Conservation (phyloP, 2,113 vertebrate species). For the Pardalotus punctatus region DNA sequence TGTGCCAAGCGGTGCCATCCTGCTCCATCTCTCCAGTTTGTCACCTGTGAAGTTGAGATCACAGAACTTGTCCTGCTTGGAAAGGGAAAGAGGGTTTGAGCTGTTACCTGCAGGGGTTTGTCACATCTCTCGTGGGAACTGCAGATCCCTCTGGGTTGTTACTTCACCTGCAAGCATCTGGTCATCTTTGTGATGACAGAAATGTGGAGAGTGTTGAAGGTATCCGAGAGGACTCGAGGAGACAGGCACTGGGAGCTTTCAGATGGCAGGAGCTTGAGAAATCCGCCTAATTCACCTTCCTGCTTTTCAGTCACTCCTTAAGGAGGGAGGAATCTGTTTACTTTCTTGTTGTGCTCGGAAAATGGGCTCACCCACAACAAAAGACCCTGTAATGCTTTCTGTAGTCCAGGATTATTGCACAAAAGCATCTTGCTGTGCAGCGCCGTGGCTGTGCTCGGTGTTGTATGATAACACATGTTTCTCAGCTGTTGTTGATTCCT, state of each 20-base stretch:
- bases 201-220: accelerated
- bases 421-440: constrained; percentile 52
- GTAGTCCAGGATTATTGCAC: constrained; percentile 58
- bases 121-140: background rate
- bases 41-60: background rate
- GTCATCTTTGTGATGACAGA: background rate
- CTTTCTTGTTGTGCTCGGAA: background rate
- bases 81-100: background rate
- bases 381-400: constrained; percentile 43
- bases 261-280: background rate
- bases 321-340: background rate
- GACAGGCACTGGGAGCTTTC: background rate
- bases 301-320: background rate
- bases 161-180: background rate
- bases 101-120: background rate
- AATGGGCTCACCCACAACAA: background rate
- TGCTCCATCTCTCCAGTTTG: background rate
- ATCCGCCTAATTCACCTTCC: background rate
- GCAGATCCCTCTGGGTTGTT: background rate
- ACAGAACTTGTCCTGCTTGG: background rate
- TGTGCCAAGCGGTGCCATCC: accelerated
- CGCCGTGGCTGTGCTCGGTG: background rate
- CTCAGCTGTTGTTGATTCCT: constrained; percentile 65
- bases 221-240: background rate
- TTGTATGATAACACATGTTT: constrained; percentile 56